These are phyloP conservation scores for Rostratula benghalensis DNA, from an alignment of 2,113 vertebrate genomes.

Conservation along the genomic window DNA sequence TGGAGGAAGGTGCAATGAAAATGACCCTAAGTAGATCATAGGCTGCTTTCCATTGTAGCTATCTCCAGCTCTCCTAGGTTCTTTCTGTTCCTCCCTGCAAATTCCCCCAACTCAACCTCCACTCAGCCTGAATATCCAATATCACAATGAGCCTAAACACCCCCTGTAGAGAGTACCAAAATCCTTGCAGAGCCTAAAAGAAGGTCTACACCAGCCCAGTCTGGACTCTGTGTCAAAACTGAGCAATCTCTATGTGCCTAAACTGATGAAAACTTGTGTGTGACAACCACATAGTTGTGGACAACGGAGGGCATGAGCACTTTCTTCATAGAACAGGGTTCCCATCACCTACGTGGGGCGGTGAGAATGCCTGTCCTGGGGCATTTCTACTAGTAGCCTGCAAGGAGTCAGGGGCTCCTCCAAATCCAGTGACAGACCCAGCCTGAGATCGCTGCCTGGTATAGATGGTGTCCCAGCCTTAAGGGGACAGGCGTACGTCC, in stretches of 20 bases:
- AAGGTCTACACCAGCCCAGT: neutral
- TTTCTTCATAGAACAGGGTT: fast-evolving
- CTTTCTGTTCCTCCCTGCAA: neutral
- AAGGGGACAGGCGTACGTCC: neutral
- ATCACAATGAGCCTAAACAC: neutral
- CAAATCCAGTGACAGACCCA: neutral
- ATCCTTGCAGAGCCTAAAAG: neutral
- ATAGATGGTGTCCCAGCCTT: no score
- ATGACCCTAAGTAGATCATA: neutral
- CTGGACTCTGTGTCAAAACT: neutral
- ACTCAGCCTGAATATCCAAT: neutral
- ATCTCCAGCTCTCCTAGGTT: neutral
- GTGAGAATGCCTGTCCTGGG: neutral
- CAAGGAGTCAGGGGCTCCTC: neutral
- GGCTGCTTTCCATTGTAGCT: neutral
- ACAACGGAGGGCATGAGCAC: neutral
- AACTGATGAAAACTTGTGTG: neutral
- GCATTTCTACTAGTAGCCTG: neutral
- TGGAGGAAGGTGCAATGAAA: neutral
- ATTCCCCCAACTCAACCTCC: neutral
- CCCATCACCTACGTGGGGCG: neutral
- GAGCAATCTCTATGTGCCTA: neutral
- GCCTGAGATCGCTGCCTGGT: neutral
- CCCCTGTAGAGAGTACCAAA: neutral
- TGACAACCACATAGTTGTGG: neutral